Base-by-base conservation (phyloP, 2,113 vertebrate species). In the Crotalus horridus region DNA sequence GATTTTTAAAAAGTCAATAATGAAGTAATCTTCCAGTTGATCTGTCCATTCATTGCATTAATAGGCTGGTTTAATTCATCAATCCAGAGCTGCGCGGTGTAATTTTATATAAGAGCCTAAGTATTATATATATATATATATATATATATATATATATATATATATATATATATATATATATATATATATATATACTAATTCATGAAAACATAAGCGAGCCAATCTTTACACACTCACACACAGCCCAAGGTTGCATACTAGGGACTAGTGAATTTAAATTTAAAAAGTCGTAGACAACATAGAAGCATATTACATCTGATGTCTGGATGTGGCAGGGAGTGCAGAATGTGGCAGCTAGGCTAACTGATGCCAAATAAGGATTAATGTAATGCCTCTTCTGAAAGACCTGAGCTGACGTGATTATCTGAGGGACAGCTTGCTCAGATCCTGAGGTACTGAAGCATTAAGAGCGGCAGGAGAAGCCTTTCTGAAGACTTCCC, bases 1-100 rank as follows among this genome's bases (percentile, higher is more conserved):
- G 86, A 69, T 92, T 92, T 89, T 88, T n/a, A 56, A 2, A 43
- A 46, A 89, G 20, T 29, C 87, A 55, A 85, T 92, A 89, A 89
- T 92, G 53, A 89, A 43, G 29, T 85, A 55, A 48, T 89, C 88
- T 89, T 92, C 26, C 39, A 89, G 89, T 85, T 92, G 61, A 92
- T 85, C 88, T 89, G 88, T 43, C 64, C 64, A 48, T 74, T 92
- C n/a, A 21, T 53, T 17, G 33, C 51, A 92, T 33, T 26, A 88
- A 54, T 21, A 59, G 26, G 64, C 64, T 33, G 26, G 48, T 92
- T 64, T 92, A 92, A 24, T 55, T 39, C 20, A 74, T 85, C 20
- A 51, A 39, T n/a, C 87, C 6, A 15, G 46, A 89, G 85, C 2
- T 58, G 33, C 6, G 24, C 3, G 1, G 10, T 58, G 29, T n/a